Conservation (phyloP, 2,888 invertebrate genomes). For the Volucella inanis region DNA sequence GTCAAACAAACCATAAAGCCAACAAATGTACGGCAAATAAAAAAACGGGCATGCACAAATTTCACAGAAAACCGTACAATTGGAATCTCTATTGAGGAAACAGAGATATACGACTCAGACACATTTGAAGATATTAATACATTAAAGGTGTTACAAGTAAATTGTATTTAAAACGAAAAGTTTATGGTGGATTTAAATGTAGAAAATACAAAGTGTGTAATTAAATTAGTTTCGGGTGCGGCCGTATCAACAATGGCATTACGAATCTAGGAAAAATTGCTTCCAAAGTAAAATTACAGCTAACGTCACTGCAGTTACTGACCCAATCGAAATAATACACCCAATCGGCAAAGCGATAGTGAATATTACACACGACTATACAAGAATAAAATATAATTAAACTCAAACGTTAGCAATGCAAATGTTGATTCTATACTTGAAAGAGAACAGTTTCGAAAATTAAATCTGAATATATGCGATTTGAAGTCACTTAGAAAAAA, state of each 20-base stretch:
- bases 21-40: slow-evolving; percentile 17
- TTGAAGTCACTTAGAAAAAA: background rate
- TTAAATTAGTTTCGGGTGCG: slow-evolving; percentile 26
- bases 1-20: slow-evolving; percentile 19
- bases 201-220: background rate
- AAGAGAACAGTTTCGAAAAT: background rate
- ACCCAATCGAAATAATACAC: slow-evolving; percentile 48
- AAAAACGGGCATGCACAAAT: slow-evolving; percentile 19
- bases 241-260: slow-evolving; percentile 33
- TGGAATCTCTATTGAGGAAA: background rate
- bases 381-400: no score
- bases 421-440: no score
- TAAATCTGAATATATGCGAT: background rate
- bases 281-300: slow-evolving; percentile 4
- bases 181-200: no score
- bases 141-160: slow-evolving; percentile 13
- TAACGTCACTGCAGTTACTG: slow-evolving; percentile 33
- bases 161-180: background rate
- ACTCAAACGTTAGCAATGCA: no score
- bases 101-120: slow-evolving; percentile 7
- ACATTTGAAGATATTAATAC: slow-evolving; percentile 17
- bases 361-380: slow-evolving; percentile 11
- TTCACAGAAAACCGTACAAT: slow-evolving; percentile 1
- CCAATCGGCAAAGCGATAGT: slow-evolving; percentile 17
- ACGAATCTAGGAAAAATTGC: slow-evolving; percentile 1